A percentile compares a stretch with the other conserved stretches of the same genome.
phyloP scores from a whole-genome alignment of 1,140 invertebrate genomes.

The Eurytemora carolleeae region DNA sequence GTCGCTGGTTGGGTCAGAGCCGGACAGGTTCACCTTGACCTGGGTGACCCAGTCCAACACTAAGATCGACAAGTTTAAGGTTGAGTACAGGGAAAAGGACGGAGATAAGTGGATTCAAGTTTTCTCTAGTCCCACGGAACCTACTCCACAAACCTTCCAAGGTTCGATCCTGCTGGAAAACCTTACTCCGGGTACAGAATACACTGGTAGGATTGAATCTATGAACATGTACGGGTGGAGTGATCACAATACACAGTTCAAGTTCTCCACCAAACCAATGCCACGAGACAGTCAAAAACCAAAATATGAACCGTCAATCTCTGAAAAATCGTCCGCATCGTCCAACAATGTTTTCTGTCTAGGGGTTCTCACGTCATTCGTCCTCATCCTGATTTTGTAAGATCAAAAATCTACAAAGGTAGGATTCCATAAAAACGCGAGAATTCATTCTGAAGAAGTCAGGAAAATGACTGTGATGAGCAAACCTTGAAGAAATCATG shows the following conservation, averaged over 20 bases:
- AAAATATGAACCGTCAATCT: no score
- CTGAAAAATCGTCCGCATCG: no score
- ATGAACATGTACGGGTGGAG: background rate
- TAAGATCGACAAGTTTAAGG: background rate
- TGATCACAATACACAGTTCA: background rate
- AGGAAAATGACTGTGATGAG: no score
- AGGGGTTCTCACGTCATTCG: no score
- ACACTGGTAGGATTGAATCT: background rate
- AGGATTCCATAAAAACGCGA: no score
- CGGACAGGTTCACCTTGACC: background rate
- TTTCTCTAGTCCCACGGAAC: background rate
- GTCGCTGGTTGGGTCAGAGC: background rate
- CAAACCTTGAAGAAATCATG: no score
- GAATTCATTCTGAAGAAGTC: no score
- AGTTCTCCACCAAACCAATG: background rate
- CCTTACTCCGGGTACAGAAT: background rate
- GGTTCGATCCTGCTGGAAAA: background rate
- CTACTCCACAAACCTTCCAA: background rate
- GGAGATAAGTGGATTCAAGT: background rate
- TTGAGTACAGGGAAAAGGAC: background rate
- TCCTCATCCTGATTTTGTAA: no score
- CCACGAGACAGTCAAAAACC: no score
- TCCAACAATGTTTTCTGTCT: no score
- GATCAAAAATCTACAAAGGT: no score
- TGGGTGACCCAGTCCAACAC: background rate